Conservation (phyloP, 2,797 vertebrate species). For the Heteromormyrus szaboi region DNA sequence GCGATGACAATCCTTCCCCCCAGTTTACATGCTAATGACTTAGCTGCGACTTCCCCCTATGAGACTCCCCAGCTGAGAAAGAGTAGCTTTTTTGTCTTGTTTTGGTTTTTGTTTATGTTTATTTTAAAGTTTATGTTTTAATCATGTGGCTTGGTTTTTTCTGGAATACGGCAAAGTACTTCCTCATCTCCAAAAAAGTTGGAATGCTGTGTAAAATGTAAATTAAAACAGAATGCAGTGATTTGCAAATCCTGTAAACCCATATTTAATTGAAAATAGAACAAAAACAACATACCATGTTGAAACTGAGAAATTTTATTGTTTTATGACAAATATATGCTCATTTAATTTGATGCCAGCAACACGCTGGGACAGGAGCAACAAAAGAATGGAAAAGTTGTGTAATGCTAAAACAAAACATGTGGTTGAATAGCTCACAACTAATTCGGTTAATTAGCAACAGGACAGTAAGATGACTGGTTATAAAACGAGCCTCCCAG, state of each 20-base stretch:
- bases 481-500: not conserved
- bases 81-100: constrained; percentile 6
- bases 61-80: constrained; percentile 11
- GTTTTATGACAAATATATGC: not conserved
- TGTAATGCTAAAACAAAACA: not conserved
- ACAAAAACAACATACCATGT: not conserved
- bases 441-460: not conserved
- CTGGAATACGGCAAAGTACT: not conserved
- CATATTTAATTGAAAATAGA: not conserved
- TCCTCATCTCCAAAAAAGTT: not conserved
- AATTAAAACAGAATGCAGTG: not conserved
- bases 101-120: constrained; percentile 28
- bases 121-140: constrained; percentile 23
- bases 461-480: not conserved
- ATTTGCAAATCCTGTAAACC: not conserved
- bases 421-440: not conserved
- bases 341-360: not conserved
- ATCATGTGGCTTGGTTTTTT: constrained; percentile 15
- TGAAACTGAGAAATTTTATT: not conserved
- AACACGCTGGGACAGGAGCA: not conserved
- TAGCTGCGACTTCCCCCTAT: not conserved
- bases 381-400: not conserved
- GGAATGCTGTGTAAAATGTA: not conserved
- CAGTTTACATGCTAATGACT: constrained; percentile 24
- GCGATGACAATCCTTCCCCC: constrained; percentile 7